Evolutionary conservation across 2,797 vertebrate species (phyloP), one percentile per base, ranked within the genome.

Genomic region (Eremophila alpestris): DNA sequence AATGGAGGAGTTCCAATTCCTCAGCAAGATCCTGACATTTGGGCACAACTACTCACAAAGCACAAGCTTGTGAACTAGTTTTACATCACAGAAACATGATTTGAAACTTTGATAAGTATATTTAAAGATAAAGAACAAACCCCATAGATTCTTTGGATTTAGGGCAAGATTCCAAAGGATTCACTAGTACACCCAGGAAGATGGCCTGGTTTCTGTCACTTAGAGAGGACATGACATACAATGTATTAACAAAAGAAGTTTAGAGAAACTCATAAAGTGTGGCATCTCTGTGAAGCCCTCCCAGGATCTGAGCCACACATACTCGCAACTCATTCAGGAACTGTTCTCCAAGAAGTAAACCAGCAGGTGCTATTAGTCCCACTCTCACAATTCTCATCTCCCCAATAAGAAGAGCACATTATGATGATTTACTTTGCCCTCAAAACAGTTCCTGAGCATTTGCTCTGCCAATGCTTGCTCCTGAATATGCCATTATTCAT

Each of bases 1-100:
- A 89, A 92, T 32, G n/a, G 51, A 36, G 77, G 22, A 80, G 59
- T 55, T 71, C 16, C 17, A 51, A 34, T 79, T 83, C 76, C 89
- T 82, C 92, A 87, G 75, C 78, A 82, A 69, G 83, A 90, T 65
- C 26, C 70, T 83, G 55, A 89, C 75, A 87, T 64, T 54, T 77
- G 64, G 52, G 34, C 49, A 40, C 43, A 88, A 58, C 11, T 85
- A 54, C 56, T 83, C 64, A 83, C 27, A 84, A 89, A 90, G 71
- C 68, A 58, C 49, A 58, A 70, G 29, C 29, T 12, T 67, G 24
- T 45, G 49, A 55, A 80, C 46, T 58, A 81, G 17, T 70, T 94
- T 49, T 43, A 75, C 26, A 45, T 77, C 54, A 82, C 55, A 86
- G 46, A 96, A 94, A 75, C 8, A 58, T 7, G 27, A 89, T 56